Evolutionary conservation across 2,113 vertebrate genomes (phyloP).

Genomic region (Cyanoderma ruficeps): DNA sequence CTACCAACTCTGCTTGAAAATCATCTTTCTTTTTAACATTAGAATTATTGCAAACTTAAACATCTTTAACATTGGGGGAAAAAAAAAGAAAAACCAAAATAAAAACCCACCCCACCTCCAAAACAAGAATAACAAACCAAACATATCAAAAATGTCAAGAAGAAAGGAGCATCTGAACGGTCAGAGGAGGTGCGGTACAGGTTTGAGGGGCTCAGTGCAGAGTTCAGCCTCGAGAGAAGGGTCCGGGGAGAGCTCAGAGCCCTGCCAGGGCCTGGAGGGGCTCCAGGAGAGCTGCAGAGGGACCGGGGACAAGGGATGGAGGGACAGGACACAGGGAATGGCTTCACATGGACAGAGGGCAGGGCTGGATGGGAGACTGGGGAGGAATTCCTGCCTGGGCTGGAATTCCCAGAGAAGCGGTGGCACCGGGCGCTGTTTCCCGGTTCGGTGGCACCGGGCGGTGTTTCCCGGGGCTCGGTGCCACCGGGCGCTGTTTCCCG

Average conservation of each 20-base stretch:
- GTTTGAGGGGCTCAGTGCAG: neutral
- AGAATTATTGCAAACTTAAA: neutral
- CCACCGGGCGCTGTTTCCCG: fast-evolving
- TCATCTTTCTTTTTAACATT: neutral
- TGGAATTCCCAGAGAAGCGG: no score
- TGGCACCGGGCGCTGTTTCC: no score
- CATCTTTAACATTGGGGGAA: neutral
- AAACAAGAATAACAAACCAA: neutral
- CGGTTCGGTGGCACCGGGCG: neutral
- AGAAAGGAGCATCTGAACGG: neutral
- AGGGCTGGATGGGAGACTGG: fast-evolving
- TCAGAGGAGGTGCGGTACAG: neutral
- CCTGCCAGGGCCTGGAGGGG: fast-evolving
- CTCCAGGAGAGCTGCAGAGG: neutral
- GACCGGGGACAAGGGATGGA: neutral
- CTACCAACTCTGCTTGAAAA: neutral
- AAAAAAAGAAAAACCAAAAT: neutral
- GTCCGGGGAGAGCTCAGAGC: neutral
- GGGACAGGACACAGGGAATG: neutral
- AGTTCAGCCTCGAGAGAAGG: neutral
- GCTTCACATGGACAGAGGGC: neutral
- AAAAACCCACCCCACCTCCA: no score
- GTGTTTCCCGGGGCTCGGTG: neutral
- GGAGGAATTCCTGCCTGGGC: neutral
- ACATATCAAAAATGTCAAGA: neutral